Conservation (phyloP, 2,113 vertebrate species). For the Sarotherodon lohbergeri region DNA sequence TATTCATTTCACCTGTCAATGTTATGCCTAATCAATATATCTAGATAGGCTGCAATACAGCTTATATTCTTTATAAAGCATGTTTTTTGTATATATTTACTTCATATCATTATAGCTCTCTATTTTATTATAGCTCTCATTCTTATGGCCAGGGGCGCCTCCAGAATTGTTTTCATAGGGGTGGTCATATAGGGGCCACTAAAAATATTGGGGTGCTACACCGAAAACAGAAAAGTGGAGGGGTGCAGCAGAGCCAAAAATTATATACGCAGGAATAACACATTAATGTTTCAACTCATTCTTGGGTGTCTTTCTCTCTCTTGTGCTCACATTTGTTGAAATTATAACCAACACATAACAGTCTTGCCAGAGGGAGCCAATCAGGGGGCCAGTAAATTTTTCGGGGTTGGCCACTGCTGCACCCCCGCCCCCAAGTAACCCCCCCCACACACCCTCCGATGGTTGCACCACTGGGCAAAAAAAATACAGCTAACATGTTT, state of each 20-base stretch:
- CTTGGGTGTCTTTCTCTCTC: neutral
- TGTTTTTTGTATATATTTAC: neutral
- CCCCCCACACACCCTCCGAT: neutral
- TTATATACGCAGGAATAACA: neutral
- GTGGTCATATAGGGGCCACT: neutral
- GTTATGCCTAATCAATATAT: neutral
- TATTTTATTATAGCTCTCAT: neutral
- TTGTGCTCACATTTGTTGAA: neutral
- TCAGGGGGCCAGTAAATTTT: neutral
- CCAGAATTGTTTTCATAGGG: neutral
- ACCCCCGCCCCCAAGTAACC: accelerated
- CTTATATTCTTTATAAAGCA: neutral
- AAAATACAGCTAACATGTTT: neutral
- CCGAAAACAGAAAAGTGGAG: neutral
- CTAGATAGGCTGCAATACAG: neutral
- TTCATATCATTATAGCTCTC: neutral
- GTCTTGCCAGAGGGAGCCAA: neutral
- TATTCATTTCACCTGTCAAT: neutral
- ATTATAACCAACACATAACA: neutral
- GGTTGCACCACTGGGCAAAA: neutral
- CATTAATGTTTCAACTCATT: neutral
- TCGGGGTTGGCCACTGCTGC: accelerated
- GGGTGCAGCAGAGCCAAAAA: neutral
- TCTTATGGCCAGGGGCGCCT: neutral
- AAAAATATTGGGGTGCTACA: neutral